These are phyloP conservation scores for Pomacea maculata DNA, from an alignment of 1,140 invertebrate species.

Conservation along the genomic window DNA sequence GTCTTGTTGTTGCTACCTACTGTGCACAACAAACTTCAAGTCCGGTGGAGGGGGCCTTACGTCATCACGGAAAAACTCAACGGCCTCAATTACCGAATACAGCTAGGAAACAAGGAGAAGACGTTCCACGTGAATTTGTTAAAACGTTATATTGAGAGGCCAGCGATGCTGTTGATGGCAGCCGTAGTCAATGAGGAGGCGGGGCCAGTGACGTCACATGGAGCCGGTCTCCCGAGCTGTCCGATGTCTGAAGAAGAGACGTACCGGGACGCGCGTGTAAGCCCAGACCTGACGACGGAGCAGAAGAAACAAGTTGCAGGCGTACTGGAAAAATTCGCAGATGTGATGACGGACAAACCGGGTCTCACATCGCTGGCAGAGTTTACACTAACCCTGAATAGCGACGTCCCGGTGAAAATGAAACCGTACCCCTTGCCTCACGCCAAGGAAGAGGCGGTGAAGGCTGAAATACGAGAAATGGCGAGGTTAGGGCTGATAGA, in stretches of 20 bases:
- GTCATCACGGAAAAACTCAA: conserved; percentile 2
- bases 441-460: conserved; percentile 56
- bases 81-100: neutral
- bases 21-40: conserved; percentile 28
- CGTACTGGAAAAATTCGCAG: neutral
- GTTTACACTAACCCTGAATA: conserved; percentile 24
- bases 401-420: conserved; percentile 26
- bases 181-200: neutral
- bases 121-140: neutral
- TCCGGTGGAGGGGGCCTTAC: conserved; percentile 31
- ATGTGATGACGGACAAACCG: conserved; percentile 25
- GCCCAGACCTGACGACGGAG: neutral
- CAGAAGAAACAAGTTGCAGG: neutral
- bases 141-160: neutral
- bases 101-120: neutral
- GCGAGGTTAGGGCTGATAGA: conserved; percentile 57
- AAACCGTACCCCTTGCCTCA: conserved; percentile 56
- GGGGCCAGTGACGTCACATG: neutral
- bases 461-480: conserved; percentile 60
- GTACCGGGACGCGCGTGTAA: neutral
- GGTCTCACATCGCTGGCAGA: conserved; percentile 30
- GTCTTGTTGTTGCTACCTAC: conserved; percentile 28
- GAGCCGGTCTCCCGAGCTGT: neutral
- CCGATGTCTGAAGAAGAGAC: neutral
- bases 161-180: neutral